Percentiles rank a stretch among this genome's conserved stretches.
Conservation (phyloP, 2,797 vertebrate genomes). For the Sciurus carolinensis region DNA sequence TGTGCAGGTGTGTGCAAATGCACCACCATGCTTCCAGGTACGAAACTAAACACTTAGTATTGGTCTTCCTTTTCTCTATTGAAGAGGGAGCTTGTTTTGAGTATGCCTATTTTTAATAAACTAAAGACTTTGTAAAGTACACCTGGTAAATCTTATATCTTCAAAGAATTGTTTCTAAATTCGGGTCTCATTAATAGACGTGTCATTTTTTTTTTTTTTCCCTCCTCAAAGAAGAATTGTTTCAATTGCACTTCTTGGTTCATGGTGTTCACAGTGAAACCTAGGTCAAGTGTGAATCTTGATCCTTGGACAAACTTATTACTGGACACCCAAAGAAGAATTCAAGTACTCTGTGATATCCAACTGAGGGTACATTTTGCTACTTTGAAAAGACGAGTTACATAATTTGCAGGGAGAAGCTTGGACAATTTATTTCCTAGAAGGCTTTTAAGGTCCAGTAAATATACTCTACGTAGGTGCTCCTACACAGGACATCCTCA, state of each 20-base stretch:
- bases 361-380: not conserved
- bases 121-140: conserved; percentile 16
- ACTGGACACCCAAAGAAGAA: not conserved
- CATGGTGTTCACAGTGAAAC: not conserved
- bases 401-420: not conserved
- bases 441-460: not conserved
- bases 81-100: conserved; percentile 17
- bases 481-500: not conserved
- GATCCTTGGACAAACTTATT: not conserved
- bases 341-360: not conserved
- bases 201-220: not conserved
- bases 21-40: not conserved
- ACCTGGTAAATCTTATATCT: not conserved
- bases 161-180: not conserved
- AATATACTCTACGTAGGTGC: not conserved
- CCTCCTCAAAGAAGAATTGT: not conserved
- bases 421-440: not conserved
- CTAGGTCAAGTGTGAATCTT: not conserved
- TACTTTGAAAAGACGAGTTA: not conserved
- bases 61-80: conserved; percentile 20
- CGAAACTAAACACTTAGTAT: not conserved
- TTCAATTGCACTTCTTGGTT: conserved; percentile 31
- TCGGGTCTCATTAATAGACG: not conserved
- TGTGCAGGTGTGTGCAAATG: not conserved
- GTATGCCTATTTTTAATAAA: conserved; percentile 6